Evolutionary conservation across 2,113 vertebrate genomes (phyloP).

Genomic region (Strix uralensis): DNA sequence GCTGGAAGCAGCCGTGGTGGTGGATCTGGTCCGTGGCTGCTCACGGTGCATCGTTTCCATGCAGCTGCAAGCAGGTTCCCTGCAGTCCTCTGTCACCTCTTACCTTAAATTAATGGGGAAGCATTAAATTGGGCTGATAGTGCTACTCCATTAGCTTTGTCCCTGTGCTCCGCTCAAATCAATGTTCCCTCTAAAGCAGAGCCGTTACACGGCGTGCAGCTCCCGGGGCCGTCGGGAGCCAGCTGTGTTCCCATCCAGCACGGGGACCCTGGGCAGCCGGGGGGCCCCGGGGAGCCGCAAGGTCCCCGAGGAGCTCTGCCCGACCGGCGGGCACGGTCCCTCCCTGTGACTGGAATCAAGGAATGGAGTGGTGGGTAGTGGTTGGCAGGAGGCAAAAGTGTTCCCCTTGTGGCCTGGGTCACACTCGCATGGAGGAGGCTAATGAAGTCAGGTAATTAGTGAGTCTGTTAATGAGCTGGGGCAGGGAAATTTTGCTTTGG

Average conservation of each 20-base stretch:
- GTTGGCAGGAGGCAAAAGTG: neutral
- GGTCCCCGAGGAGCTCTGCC: neutral
- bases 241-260: neutral
- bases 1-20: neutral
- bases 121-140: neutral
- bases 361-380: fast-evolving
- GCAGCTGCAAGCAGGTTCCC: neutral
- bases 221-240: neutral
- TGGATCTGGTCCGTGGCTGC: neutral
- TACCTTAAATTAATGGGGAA: neutral
- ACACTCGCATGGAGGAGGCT: fast-evolving
- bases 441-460: neutral
- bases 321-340: fast-evolving
- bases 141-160: neutral
- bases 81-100: neutral
- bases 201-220: fast-evolving
- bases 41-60: neutral
- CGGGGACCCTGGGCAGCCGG: fast-evolving
- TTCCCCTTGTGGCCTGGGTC: neutral
- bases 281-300: fast-evolving
- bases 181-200: neutral
- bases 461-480: neutral
- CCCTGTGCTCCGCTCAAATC: neutral
- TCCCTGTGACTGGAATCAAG: fast-evolving
- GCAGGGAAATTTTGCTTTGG: neutral